phyloP scores from a whole-genome alignment of 92 coral and sea anemone genomes.

The Parazoanthus darwini region DNA sequence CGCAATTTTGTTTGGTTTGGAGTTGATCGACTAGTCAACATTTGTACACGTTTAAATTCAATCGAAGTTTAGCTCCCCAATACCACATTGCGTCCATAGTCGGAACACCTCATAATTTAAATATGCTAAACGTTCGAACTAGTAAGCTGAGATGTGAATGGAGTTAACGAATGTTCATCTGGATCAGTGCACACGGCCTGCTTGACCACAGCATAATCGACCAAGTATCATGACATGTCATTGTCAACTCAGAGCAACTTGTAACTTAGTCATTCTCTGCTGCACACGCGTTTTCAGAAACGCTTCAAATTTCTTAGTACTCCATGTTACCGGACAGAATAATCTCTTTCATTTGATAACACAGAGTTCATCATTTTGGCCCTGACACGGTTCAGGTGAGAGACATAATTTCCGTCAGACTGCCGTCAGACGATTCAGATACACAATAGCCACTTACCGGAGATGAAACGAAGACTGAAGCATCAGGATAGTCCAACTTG shows the following conservation, averaged over 20 bases:
- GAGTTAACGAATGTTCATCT: too few species aligned
- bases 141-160: too few species aligned
- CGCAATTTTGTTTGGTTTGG: too few species aligned
- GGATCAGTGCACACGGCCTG: too few species aligned
- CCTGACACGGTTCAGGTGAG: neutral
- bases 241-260: neutral
- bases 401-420: neutral
- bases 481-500: conserved; percentile 54
- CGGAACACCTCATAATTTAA: too few species aligned
- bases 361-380: neutral
- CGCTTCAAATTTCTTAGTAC: neutral
- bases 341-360: neutral
- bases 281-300: neutral
- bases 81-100: too few species aligned
- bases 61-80: too few species aligned
- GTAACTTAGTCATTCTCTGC: neutral
- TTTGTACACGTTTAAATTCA: too few species aligned
- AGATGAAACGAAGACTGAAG: conserved; percentile 54
- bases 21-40: too few species aligned
- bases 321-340: neutral
- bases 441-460: conserved; percentile 51
- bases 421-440: neutral
- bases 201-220: too few species aligned
- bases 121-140: too few species aligned
- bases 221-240: too few species aligned